These are phyloP conservation scores for Nothobranchius furzeri DNA, from an alignment of 2,113 vertebrate genomes.

Conservation along the genomic window DNA sequence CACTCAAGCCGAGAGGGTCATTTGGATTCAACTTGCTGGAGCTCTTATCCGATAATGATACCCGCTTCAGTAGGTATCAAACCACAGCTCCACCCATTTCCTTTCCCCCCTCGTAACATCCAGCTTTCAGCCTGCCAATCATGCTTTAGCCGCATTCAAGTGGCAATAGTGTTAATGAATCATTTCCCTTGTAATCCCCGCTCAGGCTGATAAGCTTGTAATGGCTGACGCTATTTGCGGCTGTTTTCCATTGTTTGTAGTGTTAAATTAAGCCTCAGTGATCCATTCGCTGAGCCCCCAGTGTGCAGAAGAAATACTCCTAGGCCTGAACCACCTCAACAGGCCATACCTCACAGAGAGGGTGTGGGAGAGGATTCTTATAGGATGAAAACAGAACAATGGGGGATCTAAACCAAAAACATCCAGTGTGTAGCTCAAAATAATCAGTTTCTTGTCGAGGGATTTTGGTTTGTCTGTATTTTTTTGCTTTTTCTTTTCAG, in stretches of 20 bases:
- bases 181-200: conserved; percentile 77
- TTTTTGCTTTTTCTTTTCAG: too few relatives aligned
- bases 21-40: conserved; percentile 51
- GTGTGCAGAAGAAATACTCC: conserved; percentile 53
- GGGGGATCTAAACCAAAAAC: too few relatives aligned
- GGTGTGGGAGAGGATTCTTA: conserved; percentile 20
- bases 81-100: conserved; percentile 58
- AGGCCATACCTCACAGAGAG: conserved; percentile 49
- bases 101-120: conserved; percentile 33
- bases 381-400: neutral
- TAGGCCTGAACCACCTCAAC: conserved; percentile 50
- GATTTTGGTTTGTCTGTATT: too few relatives aligned
- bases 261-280: conserved; percentile 72
- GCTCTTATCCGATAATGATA: conserved; percentile 69
- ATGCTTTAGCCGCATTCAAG: conserved; percentile 74
- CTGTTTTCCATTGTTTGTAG: conserved; percentile 77
- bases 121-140: conserved; percentile 72
- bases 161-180: conserved; percentile 79
- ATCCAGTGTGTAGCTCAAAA: too few relatives aligned
- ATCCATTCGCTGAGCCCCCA: conserved; percentile 69
- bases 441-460: too few relatives aligned
- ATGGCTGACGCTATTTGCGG: conserved; percentile 68
- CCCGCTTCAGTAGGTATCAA: conserved; percentile 59
- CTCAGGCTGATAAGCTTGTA: conserved; percentile 76
- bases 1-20: conserved; percentile 46